These are phyloP conservation scores for Cinclus cinclus DNA, from an alignment of 2,113 vertebrate species.

Conservation along the genomic window DNA sequence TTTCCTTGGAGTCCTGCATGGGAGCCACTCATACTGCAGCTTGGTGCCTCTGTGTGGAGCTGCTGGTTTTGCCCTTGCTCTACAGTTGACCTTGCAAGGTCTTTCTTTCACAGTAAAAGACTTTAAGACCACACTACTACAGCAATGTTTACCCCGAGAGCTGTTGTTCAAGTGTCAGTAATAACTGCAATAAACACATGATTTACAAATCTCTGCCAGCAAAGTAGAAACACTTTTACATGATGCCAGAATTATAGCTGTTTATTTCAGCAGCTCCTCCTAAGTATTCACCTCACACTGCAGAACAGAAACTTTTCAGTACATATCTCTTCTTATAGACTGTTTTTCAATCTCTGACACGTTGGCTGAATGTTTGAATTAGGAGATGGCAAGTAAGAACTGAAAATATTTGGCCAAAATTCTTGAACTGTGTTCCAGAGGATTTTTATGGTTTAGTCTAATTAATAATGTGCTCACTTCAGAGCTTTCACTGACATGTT, in stretches of 20 bases:
- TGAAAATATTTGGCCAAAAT: neutral
- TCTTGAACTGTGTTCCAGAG: neutral
- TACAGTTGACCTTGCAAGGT: slow-evolving; percentile 45
- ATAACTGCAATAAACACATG: neutral
- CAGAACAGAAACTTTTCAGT: neutral
- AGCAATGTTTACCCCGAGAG: neutral
- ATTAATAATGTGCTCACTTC: neutral
- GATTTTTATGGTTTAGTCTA: neutral
- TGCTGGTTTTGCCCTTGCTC: slow-evolving; percentile 18
- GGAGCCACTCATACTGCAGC: neutral
- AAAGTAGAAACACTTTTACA: neutral
- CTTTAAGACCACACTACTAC: neutral
- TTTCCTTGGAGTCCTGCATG: slow-evolving; percentile 16
- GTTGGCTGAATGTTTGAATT: neutral
- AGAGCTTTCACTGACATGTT: neutral
- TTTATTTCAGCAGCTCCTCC: neutral
- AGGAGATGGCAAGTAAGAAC: neutral
- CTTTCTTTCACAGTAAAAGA: neutral
- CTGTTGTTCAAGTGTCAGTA: neutral
- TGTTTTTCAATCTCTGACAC: neutral
- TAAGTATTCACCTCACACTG: neutral
- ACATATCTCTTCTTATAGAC: neutral
- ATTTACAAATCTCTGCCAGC: neutral
- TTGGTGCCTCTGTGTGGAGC: neutral
- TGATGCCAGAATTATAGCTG: neutral